Conservation (phyloP, 1,140 invertebrate genomes). For the Temnothorax longispinosus region DNA sequence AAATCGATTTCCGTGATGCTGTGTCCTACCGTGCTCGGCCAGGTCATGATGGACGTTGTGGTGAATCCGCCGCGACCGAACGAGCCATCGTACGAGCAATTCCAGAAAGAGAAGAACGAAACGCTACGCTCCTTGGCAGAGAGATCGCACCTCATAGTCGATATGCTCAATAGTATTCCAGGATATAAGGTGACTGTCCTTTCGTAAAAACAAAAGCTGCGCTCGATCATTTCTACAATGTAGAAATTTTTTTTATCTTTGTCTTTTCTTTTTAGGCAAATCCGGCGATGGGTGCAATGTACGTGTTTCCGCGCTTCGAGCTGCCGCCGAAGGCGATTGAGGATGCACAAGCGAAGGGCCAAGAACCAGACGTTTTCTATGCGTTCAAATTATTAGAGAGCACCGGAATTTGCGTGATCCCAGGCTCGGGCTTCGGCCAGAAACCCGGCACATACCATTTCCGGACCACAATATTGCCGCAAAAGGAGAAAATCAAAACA, state of each 20-base stretch:
- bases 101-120: slow-evolving; percentile 91
- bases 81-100: slow-evolving; percentile 93
- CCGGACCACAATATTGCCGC: slow-evolving; percentile 96
- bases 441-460: slow-evolving; percentile 97
- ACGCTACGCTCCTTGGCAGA: slow-evolving; percentile 93
- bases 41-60: slow-evolving; percentile 91
- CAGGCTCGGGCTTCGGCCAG: slow-evolving; percentile 98
- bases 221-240: background rate
- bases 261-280: slow-evolving; percentile 86
- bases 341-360: slow-evolving; percentile 90
- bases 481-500: slow-evolving; percentile 92
- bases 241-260: background rate
- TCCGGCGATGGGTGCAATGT: slow-evolving; percentile 95
- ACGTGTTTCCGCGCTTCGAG: slow-evolving; percentile 95
- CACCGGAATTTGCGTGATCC: slow-evolving; percentile 95
- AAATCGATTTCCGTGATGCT: slow-evolving; percentile 98
- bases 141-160: slow-evolving; percentile 93
- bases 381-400: slow-evolving; percentile 97
- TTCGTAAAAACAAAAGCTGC: background rate
- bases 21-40: slow-evolving; percentile 97
- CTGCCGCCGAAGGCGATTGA: slow-evolving; percentile 92
- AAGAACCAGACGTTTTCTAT: slow-evolving; percentile 96
- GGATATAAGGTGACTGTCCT: slow-evolving; percentile 92
- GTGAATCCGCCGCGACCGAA: slow-evolving; percentile 93
- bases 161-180: slow-evolving; percentile 96